phyloP scores from a whole-genome alignment of 2,888 invertebrate species.

The Gordius sp. region DNA sequence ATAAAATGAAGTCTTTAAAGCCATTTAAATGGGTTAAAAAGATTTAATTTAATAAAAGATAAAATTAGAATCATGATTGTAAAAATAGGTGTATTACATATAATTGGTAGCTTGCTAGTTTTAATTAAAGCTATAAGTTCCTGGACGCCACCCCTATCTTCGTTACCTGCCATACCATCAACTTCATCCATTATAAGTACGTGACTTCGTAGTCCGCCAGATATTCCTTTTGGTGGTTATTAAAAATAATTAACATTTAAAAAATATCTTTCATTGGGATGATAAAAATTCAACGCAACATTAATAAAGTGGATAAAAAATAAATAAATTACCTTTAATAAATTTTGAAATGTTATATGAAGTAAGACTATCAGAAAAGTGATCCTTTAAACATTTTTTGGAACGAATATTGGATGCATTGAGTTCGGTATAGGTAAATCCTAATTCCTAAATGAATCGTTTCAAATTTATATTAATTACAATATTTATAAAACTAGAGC shows the following conservation, averaged over 20 bases:
- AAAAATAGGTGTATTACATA: slow-evolving; percentile 36
- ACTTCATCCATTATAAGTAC: slow-evolving; percentile 99
- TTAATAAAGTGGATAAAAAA: background rate
- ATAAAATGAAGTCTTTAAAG: no score
- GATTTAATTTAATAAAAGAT: no score
- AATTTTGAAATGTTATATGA: background rate
- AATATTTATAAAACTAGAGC: no score
- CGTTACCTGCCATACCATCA: slow-evolving; percentile 96
- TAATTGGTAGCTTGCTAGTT: slow-evolving; percentile 52
- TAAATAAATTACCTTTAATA: slow-evolving; percentile 9
- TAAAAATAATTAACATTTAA: no score
- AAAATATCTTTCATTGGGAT: no score
- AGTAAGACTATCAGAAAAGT: slow-evolving; percentile 40
- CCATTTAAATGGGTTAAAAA: no score
- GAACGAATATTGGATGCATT: slow-evolving; percentile 90
- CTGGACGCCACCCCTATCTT: slow-evolving; percentile 76
- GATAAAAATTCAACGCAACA: no score
- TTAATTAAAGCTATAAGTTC: slow-evolving; percentile 69
- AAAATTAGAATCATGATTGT: no score
- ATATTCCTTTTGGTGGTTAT: no score
- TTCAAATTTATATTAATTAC: no score
- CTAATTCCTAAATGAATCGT: slow-evolving; percentile 48
- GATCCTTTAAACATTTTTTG: slow-evolving; percentile 41
- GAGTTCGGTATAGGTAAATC: slow-evolving; percentile 65
- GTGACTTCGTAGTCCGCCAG: no score